phyloP scores from a whole-genome alignment of 2,797 vertebrate species.

The Lithobates sylvaticus region DNA sequence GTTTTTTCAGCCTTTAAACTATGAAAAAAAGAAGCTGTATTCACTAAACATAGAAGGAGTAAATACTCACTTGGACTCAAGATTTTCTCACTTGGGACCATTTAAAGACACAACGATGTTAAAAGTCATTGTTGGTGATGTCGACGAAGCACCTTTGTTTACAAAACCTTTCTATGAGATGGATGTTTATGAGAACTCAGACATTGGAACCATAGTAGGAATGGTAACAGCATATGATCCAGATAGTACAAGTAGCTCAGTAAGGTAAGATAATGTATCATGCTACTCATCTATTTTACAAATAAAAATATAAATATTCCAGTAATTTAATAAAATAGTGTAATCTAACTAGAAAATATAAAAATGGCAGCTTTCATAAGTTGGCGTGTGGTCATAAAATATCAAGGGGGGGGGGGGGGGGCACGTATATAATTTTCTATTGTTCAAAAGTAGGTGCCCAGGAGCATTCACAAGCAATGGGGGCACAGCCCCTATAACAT shows the following conservation, averaged over 20 bases:
- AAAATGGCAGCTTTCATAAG: background rate
- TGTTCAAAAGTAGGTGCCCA: too few species aligned
- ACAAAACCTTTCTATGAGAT: slow-evolving; percentile 91
- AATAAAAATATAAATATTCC: too few species aligned
- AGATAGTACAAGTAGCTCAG: slow-evolving; percentile 87
- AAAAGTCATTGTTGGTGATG: slow-evolving; percentile 94
- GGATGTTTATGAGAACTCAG: slow-evolving; percentile 93
- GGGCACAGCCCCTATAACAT: too few species aligned
- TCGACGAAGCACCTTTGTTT: slow-evolving; percentile 94
- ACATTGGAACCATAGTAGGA: slow-evolving; percentile 87
- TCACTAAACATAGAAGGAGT: slow-evolving; percentile 92
- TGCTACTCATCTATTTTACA: background rate
- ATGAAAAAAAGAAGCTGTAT: slow-evolving; percentile 96
- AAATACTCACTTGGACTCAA: slow-evolving; percentile 93
- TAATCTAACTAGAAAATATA: background rate
- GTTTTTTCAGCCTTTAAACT: slow-evolving; percentile 88
- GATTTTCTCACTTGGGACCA: slow-evolving; percentile 91
- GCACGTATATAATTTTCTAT: too few species aligned
- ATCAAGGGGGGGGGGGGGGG: too few species aligned
- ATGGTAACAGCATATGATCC: slow-evolving; percentile 91
- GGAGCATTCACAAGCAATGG: too few species aligned
- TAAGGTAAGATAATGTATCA: slow-evolving; percentile 76
- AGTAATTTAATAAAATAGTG: background rate
- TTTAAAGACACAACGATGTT: slow-evolving; percentile 93
- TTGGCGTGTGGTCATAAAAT: background rate